Base-by-base conservation (phyloP, 1,140 invertebrate genomes). In the Eriosoma lanigerum region DNA sequence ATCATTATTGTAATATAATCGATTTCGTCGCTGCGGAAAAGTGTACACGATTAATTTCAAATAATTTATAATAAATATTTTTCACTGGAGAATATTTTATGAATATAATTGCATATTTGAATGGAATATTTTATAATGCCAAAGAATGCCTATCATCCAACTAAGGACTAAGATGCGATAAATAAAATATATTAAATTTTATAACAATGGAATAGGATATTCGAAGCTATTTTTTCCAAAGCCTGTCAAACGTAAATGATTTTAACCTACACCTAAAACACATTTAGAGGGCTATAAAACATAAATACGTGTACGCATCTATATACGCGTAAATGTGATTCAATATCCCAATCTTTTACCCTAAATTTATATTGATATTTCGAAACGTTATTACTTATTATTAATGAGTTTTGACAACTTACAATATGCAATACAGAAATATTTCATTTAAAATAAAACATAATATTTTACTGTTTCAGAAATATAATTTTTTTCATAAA, bases 171-270 rank as follows among this genome's bases (percentile, higher is more conserved):
- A 32, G 2, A 62, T 32, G 60, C 26, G 8, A 62, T 62, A 62
- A 62, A 62, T 62, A 32, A 62, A 32, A 38, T 44, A 64, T 64
- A 64, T 64, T 64, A 64, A 38, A 64, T 64, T 64, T 64, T 64
- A 38, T 64, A 64, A 64, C 62, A 64, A 64, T 38, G n/a, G 32
- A 38, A 64, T 64, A n/a, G 32, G 10, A 64, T 38, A 64, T 64
- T 38, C 12, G 10, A 64, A 38, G 12, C n/a, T 29, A 64, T 64
- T 64, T 64, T 38, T 64, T 8, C 10, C 10, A 10, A 12, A 12
- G 19, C 62, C 38, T 64, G 62, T 64, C 62, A 64, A 38, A 44
- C n/a, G n/a, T n/a, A 64, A 64, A 64, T 44, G 17, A 64, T 38
- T 38, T 21, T 38, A 64, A 64, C 60, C 60, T 64, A 21, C 19